phyloP scores from a whole-genome alignment of 2,797 vertebrate genomes.

The Anabacerthia variegaticeps region DNA sequence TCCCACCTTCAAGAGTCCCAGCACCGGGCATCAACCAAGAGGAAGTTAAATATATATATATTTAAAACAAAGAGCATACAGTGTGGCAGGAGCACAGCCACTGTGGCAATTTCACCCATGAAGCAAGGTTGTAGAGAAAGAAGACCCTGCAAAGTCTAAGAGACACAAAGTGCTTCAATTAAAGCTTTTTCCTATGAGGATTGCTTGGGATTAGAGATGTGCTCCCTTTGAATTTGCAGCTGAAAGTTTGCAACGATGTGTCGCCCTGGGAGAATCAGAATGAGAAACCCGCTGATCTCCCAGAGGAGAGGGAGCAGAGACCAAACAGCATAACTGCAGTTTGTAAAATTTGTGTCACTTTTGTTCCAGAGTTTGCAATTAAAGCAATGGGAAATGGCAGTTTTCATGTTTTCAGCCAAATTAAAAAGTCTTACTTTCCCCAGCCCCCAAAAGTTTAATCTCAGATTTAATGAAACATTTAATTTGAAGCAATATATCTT shows the following conservation, averaged over 20 bases:
- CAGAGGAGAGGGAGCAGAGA: not conserved
- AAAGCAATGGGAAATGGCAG: not conserved
- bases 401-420: constrained; percentile 40
- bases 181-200: not conserved
- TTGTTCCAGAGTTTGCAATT: not conserved
- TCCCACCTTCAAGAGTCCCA: not conserved
- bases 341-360: not conserved
- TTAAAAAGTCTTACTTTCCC: constrained; percentile 37
- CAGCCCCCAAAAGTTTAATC: constrained; percentile 60
- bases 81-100: not conserved
- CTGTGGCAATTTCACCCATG: not conserved
- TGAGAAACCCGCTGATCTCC: not conserved
- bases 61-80: not conserved
- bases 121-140: not conserved
- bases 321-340: not conserved
- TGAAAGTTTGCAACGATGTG: not conserved
- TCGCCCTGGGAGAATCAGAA: not conserved
- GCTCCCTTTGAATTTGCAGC: not conserved
- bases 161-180: not conserved
- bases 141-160: not conserved
- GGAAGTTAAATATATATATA: not conserved
- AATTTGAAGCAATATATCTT: constrained; percentile 65
- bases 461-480: constrained; percentile 69
- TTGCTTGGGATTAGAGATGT: not conserved
- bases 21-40: not conserved